A percentile compares a stretch with the other conserved stretches of the same genome.
Evolutionary conservation across 2,113 vertebrate species (phyloP).

Genomic region (Osmerus eperlanus): DNA sequence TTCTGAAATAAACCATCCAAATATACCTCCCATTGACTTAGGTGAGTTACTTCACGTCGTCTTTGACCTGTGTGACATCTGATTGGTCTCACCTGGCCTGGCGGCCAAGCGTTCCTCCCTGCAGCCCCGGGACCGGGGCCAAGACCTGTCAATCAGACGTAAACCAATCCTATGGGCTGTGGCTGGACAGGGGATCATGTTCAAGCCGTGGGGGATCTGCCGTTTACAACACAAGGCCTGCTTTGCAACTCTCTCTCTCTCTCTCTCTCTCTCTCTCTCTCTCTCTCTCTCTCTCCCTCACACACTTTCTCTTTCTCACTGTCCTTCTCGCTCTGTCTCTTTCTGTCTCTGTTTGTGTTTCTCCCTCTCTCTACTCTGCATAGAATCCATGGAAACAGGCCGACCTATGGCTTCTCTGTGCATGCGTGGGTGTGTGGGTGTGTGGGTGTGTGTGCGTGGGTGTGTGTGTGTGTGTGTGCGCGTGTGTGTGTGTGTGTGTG

Average conservation of each 20-base stretch:
- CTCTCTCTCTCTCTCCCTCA: background rate
- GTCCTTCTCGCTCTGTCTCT: background rate
- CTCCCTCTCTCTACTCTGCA: background rate
- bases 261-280: background rate
- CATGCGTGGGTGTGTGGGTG: background rate
- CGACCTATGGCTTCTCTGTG: too few species aligned
- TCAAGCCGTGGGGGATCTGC: conserved; percentile 78
- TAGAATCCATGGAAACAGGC: too few species aligned
- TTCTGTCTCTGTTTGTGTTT: background rate
- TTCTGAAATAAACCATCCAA: background rate
- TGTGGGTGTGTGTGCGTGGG: background rate
- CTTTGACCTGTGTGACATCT: background rate
- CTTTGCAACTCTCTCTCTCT: background rate
- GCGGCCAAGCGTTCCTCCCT: conserved; percentile 66
- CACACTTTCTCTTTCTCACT: background rate
- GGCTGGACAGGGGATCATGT: conserved; percentile 80
- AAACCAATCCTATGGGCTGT: conserved; percentile 76
- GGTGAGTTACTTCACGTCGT: background rate
- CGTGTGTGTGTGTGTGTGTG: background rate
- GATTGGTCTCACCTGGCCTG: conserved; percentile 47
- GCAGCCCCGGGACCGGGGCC: conserved; percentile 71
- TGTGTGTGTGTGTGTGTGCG: background rate
- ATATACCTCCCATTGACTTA: background rate
- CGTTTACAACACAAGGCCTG: conserved; percentile 74
- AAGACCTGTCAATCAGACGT: conserved; percentile 81